Base-by-base conservation (phyloP, 2,113 vertebrate genomes). In the Astatoreochromis straeleni region DNA sequence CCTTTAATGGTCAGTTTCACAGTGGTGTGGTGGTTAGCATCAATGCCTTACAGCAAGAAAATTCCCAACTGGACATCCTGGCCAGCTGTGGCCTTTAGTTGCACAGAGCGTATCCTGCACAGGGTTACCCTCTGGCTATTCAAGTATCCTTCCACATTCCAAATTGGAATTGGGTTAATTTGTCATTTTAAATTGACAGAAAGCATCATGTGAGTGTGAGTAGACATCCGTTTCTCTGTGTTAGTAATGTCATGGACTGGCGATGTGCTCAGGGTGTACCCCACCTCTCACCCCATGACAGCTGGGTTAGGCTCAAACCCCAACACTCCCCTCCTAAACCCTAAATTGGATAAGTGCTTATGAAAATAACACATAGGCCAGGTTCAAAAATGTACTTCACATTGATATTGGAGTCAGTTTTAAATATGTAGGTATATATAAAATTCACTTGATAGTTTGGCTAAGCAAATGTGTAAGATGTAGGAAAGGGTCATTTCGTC, bases 401-500 rank as follows among this genome's bases (percentile, higher is more conserved):
- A 47, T 2, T 49, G 70, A 11, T 49, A 49, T 19, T 73, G 40
- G 21, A 73, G 8, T 16, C 9, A 31, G 24, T 49, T 42, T 45
- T 78, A 31, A 78, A 78, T 68, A 38, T 38, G 33, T 38, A 68
- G 19, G 33, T 68, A 38, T 68, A 21, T 68, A 3, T 65, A 8
- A 65, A 65, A 65, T 65, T n/a, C 0, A 38, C 33, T 65, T 68
- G 33, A 38, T 38, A 68, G 33, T 38, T 78, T 31, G 26, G 0
- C 4, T 19, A 49, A 3, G 49, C 4, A 65, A 78, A 78, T 31
- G 16, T 49, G 26, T 0, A 2, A 47, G 16, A 75, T 29, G 24
- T 7, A 31, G 42, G 42, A 75, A 0, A 5, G 45, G 16, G 10
- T 78, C 16, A 13, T 9, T 78, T 51, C 0, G 10, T 78, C 45